These are phyloP conservation scores for Pheosia tremula DNA, from an alignment of 2,888 invertebrate genomes.

Conservation along the genomic window DNA sequence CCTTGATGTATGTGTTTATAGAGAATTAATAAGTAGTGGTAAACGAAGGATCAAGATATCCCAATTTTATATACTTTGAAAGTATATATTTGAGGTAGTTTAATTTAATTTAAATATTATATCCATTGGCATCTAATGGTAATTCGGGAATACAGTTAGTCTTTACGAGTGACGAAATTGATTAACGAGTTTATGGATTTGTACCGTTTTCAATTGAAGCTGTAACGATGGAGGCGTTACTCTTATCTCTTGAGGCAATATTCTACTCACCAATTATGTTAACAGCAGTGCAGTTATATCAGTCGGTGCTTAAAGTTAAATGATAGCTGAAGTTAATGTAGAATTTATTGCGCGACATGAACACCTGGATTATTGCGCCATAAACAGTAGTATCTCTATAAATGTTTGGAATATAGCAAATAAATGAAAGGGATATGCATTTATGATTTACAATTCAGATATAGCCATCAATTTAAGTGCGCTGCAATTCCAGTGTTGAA, in stretches of 20 bases:
- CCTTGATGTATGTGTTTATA: too few relatives aligned
- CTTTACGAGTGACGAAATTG: neutral
- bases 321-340: conserved; percentile 13
- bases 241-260: neutral
- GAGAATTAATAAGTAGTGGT: too few relatives aligned
- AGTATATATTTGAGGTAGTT: too few relatives aligned
- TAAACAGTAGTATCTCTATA: conserved; percentile 21
- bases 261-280: neutral
- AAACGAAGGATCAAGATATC: too few relatives aligned
- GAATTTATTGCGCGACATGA: conserved; percentile 30
- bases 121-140: neutral
- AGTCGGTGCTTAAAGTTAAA: conserved; percentile 15
- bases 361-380: conserved; percentile 32
- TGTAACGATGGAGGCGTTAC: conserved; percentile 50
- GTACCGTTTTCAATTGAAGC: conserved; percentile 57
- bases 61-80: too few relatives aligned
- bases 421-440: neutral
- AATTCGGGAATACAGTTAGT: neutral
- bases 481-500: neutral
- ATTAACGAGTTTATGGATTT: conserved; percentile 19
- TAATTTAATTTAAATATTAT: too few relatives aligned
- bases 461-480: neutral
- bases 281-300: neutral
- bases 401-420: neutral
- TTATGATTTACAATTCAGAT: neutral